phyloP scores from a whole-genome alignment of 1,140 invertebrate species.

The Megalonaias nervosa region DNA sequence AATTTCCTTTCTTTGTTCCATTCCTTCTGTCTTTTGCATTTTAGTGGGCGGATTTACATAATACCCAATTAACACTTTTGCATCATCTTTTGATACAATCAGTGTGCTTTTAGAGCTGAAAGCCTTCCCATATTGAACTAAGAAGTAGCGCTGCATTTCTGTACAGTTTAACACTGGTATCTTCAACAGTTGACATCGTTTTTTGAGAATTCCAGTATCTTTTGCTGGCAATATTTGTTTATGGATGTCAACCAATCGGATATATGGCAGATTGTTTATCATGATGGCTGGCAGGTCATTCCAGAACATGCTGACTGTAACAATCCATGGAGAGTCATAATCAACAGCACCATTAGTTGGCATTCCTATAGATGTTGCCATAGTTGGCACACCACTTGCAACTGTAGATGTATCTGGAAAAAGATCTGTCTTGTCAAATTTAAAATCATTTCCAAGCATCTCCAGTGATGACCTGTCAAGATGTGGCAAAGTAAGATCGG shows the following conservation, averaged over 20 bases:
- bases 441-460: conserved; percentile 44
- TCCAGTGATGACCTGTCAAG: conserved; percentile 38
- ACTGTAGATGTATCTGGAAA: conserved; percentile 33
- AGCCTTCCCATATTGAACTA: conserved; percentile 67
- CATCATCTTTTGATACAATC: conserved; percentile 66
- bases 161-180: conserved; percentile 65
- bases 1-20: too few species aligned
- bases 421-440: conserved; percentile 36
- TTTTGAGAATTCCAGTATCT: conserved; percentile 70
- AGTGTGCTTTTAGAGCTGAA: conserved; percentile 69
- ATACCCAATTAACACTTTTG: conserved; percentile 65
- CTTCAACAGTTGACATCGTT: conserved; percentile 67
- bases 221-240: conserved; percentile 71
- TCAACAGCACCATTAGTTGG: conserved; percentile 23
- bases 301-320: conserved; percentile 68
- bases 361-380: neutral
- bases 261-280: conserved; percentile 64
- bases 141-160: conserved; percentile 71
- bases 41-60: conserved; percentile 63
- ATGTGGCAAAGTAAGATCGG: conserved; percentile 24
- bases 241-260: conserved; percentile 69
- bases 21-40: neutral
- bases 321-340: conserved; percentile 62
- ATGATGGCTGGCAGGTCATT: conserved; percentile 69
- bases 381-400: conserved; percentile 10